These are phyloP conservation scores for Aplysina aerophoba DNA, from an alignment of 37 sponge, comb jelly and placozoan species.

Conservation along the genomic window DNA sequence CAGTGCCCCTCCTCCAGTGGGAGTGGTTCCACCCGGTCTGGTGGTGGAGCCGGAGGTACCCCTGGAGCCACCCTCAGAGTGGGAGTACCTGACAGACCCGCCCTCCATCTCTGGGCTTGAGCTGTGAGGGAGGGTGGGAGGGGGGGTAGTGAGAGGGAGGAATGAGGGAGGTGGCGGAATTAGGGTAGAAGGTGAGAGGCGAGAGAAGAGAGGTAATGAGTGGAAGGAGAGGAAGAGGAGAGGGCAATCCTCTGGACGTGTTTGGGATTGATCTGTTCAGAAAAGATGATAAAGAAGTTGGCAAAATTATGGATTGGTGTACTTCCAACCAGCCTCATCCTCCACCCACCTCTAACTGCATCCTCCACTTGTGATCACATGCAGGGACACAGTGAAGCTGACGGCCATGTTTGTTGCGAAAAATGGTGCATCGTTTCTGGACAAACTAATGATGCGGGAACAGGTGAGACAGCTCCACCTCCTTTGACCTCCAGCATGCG, in stretches of 20 bases:
- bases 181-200: no score
- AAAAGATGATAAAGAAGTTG: no score
- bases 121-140: constrained; percentile 59
- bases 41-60: constrained; percentile 80
- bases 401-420: constrained; percentile 97
- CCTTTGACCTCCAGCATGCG: not conserved
- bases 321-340: no score
- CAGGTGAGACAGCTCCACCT: constrained; percentile 46
- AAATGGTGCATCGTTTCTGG: constrained; percentile 91
- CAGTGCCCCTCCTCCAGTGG: no score
- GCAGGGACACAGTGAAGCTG: constrained; percentile 93
- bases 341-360: no score
- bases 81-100: constrained; percentile 83
- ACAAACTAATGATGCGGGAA: constrained; percentile 90
- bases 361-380: no score
- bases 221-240: no score
- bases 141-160: not conserved
- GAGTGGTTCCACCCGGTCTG: not conserved
- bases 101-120: constrained; percentile 92
- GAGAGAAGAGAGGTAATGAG: no score
- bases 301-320: no score
- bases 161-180: no score
- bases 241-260: no score
- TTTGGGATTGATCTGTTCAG: no score
- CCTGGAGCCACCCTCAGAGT: constrained; percentile 91